Evolutionary conservation across 2,888 invertebrate genomes (phyloP), one percentile per base, ranked within the genome.

Genomic region (Epinotia brunnichana): DNA sequence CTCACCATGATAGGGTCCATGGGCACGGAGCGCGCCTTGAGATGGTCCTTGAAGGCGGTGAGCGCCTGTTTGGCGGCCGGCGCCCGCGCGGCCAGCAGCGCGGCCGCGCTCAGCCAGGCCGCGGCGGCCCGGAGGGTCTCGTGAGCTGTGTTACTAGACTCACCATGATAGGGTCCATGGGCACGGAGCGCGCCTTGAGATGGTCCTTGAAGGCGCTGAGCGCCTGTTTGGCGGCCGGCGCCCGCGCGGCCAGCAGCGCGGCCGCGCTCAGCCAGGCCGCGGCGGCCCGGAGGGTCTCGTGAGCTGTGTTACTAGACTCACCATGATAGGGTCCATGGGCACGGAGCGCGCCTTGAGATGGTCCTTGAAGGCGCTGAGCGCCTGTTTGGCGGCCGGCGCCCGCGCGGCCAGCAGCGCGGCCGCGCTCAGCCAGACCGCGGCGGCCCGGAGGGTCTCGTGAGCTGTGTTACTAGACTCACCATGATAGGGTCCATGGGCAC

Each of bases 361-460:
- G 85, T 97, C 97, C 82, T 95, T 95, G 74, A 98, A 94, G 79
- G 96, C 94, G 70, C 95, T 95, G 41, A 98, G 92, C 2, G 98
- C 96, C 76, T 95, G 94, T 74, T 95, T 94, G 15, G 98, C 95
- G 21, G 97, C 96, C 15, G 95, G 95, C 0, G 97, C 97, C 10
- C 98, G 91, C 17, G 96, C 95, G 2, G 88, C 85, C 51, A 86
- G 81, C 76, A 92, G 83, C 35, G 86, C 82, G 0, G 90, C 91
- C 0, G 95, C 95, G 79, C 97, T 95, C 29, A 99, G 94, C 99
- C 99, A 99, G 61, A 94, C 95, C 0, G 98, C 96, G 73, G 98
- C 97, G 69, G 95, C 95, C 10, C 96, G 95, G 80, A 98, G 91
- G 78, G 97, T 96, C 69, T 95, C 95, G 5, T 29, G 29, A n/a